Evolutionary conservation across 2,797 vertebrate species (phyloP), one percentile per base, ranked within the genome.

Genomic region (Selene dorsalis): DNA sequence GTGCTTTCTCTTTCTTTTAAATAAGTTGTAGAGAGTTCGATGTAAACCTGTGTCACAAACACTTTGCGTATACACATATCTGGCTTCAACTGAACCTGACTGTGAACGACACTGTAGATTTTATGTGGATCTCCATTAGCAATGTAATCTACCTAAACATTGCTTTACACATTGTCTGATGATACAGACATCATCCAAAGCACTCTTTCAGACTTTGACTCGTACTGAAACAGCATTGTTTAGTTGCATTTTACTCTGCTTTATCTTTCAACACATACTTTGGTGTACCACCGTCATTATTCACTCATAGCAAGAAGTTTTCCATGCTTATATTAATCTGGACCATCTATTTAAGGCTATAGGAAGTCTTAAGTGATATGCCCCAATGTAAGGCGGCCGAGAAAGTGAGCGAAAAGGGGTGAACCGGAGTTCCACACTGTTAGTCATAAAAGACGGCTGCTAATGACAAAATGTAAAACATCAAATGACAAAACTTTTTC

Each of bases 1-100:
- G 66, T 85, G 68, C 76, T 94, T 93, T 89, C 76, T 74, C 79
- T 75, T 86, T 38, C 17, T 53, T 82, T 93, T 95, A 95, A 94
- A 94, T 94, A 94, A 91, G 88, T 87, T 86, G 88, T 0, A 0
- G 80, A 89, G 87, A 95, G 77, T 82, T 84, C 70, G 77, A 79
- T 28, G 85, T 73, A 87, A 83, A 74, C 55, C 65, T 55, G 22
- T 30, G 83, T 77, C 79, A 85, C 77, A 84, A 68, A 83, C 87
- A 90, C 88, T 57, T 13, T 72, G 22, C 61, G 63, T 17, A 45
- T 22, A 41, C 4, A 32, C 14, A 52, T 61, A 12, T 41, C 24
- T 64, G 66, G 20, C 47, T 52, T 26, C 59, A 43, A 5, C 16
- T 18, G 38, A 63, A 3, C 26, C 28, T 24, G 28, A 61, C 17